A percentile compares a stretch with the other conserved stretches of the same genome.
These are phyloP conservation scores for Stichopus chloronotus DNA, from an alignment of 35 echinoderm and acorn worm species.

Conservation along the genomic window DNA sequence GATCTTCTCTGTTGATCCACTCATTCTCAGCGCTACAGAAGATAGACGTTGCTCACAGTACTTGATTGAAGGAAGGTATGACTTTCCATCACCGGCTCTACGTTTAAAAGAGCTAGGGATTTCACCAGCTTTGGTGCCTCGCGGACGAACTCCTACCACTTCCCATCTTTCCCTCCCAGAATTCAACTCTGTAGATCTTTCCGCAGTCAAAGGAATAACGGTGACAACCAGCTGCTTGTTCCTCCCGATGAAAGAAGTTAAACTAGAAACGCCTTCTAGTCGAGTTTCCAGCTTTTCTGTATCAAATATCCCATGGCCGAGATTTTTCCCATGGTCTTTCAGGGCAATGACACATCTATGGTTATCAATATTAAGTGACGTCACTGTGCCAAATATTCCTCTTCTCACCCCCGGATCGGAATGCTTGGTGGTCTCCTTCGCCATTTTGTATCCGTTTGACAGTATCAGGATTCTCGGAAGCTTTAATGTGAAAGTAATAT, in stretches of 20 bases:
- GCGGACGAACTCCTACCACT: neutral
- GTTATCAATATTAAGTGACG: neutral
- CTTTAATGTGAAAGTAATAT: too few species aligned
- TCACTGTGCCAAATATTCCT: neutral
- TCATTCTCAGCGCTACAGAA: neutral
- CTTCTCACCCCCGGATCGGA: neutral
- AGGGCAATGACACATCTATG: neutral
- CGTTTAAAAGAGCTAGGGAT: neutral
- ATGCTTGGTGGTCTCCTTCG: neutral
- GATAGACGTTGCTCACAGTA: neutral
- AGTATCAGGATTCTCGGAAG: neutral
- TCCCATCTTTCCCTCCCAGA: neutral
- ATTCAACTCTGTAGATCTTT: neutral
- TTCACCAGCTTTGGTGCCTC: neutral
- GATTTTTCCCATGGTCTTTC: neutral
- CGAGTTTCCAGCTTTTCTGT: neutral
- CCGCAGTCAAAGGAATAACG: neutral
- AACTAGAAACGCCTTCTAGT: neutral
- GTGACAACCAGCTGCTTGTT: neutral
- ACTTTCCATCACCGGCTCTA: neutral
- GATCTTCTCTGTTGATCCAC: neutral
- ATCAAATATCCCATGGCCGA: neutral
- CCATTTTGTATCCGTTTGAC: neutral
- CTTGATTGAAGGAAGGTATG: neutral
- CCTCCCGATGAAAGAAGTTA: neutral